Conservation (phyloP, 64 coral and sea anemone species). For the Acropora tenuis region DNA sequence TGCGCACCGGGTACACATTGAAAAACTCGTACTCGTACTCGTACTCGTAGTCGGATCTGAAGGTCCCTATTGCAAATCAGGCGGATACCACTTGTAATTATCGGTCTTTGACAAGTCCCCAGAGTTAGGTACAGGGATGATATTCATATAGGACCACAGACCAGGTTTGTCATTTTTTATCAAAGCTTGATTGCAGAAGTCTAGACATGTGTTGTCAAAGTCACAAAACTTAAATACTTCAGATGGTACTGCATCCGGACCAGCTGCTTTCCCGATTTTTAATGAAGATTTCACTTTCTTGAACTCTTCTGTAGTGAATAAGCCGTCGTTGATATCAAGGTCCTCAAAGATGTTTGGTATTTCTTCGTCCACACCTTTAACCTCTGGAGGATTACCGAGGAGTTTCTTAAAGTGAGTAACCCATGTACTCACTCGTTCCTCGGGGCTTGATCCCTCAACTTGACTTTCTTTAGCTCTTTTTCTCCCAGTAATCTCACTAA, state of each 20-base stretch:
- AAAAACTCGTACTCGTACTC: too few relatives aligned
- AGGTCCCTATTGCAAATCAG: too few relatives aligned
- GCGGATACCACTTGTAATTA: slow-evolving; percentile 41
- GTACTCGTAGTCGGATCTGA: too few relatives aligned
- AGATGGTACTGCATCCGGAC: slow-evolving; percentile 17
- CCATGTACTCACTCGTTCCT: slow-evolving; percentile 33
- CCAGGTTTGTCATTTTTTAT: background rate
- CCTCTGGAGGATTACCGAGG: slow-evolving; percentile 44
- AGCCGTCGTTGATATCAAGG: slow-evolving; percentile 26
- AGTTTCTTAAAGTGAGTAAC: slow-evolving; percentile 50
- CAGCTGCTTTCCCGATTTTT: slow-evolving; percentile 28
- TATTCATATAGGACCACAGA: slow-evolving; percentile 9
- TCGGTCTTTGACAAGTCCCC: slow-evolving; percentile 5
- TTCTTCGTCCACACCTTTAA: slow-evolving; percentile 4
- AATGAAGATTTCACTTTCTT: slow-evolving; percentile 37
- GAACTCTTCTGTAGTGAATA: slow-evolving; percentile 46
- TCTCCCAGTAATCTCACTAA: slow-evolving; percentile 57
- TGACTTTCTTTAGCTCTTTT: slow-evolving; percentile 67
- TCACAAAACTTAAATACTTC: slow-evolving; percentile 45
- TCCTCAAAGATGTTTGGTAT: background rate
- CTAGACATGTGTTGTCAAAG: slow-evolving; percentile 30
- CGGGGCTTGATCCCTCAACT: slow-evolving; percentile 32
- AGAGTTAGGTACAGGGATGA: slow-evolving; percentile 42
- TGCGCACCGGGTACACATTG: too few relatives aligned
- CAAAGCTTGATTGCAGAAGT: slow-evolving; percentile 50